These are phyloP conservation scores for Smutsia gigantea DNA, from an alignment of 2,797 vertebrate genomes.

Conservation along the genomic window DNA sequence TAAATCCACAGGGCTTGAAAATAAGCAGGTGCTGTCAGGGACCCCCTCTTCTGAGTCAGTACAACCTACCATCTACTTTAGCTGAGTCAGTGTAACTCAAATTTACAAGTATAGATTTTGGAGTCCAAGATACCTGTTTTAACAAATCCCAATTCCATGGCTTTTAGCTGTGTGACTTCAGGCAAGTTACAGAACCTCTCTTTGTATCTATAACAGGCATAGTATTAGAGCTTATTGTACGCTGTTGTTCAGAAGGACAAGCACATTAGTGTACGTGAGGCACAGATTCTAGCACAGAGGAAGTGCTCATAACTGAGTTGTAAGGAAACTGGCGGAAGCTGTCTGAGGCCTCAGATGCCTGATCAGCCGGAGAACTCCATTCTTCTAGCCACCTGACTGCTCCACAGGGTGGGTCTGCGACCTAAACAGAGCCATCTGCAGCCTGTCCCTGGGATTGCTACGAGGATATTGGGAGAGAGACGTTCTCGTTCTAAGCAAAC, in stretches of 20 bases:
- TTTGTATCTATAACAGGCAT: accelerated
- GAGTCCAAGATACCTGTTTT: neutral
- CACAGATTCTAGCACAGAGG: no score
- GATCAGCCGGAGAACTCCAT: neutral
- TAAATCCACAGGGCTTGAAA: neutral
- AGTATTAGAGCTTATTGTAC: neutral
- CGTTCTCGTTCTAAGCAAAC: neutral
- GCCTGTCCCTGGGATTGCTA: neutral
- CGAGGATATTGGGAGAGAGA: neutral
- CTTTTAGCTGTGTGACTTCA: neutral
- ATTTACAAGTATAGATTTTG: no score
- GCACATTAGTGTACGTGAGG: neutral
- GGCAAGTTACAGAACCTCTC: neutral
- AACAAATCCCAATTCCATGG: no score
- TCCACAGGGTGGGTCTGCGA: neutral
- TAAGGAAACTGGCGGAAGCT: neutral
- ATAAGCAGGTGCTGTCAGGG: neutral
- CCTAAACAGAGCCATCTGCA: neutral
- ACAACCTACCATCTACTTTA: no score
- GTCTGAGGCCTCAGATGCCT: neutral
- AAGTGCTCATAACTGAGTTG: no score
- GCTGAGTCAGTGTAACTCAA: no score
- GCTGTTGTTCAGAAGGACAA: neutral
- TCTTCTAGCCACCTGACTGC: neutral
- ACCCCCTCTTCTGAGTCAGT: no score